Conservation (phyloP, 2,888 invertebrate species). For the Hypomecis atomaria region DNA sequence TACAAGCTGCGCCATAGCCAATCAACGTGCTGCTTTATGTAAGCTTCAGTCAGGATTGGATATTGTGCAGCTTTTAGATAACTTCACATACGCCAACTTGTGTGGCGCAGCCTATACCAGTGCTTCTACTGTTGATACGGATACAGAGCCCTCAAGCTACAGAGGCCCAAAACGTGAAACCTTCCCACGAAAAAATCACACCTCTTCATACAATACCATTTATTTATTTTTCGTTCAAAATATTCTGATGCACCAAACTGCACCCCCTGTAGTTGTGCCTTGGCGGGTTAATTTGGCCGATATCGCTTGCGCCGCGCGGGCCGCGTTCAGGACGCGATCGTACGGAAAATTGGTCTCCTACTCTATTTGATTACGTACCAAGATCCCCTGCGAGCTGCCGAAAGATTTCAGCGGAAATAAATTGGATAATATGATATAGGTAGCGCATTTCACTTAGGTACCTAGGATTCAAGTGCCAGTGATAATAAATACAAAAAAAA, state of each 20-base stretch:
- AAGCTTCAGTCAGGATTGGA: no score
- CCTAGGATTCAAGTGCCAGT: neutral
- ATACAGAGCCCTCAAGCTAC: no score
- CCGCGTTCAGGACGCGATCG: conserved; percentile 62
- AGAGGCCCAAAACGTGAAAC: no score
- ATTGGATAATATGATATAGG: conserved; percentile 58
- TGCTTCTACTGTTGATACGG: no score
- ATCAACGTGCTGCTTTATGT: no score
- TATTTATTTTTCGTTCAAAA: conserved; percentile 3
- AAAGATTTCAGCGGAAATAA: conserved; percentile 59
- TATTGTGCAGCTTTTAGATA: no score
- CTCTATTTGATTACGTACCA: conserved; percentile 76
- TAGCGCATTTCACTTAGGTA: conserved; percentile 8
- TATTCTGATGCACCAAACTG: conserved; percentile 34
- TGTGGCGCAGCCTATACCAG: no score
- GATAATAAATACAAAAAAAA: neutral
- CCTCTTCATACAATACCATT: no score
- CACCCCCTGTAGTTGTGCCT: conserved; percentile 58
- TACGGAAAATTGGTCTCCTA: conserved; percentile 79
- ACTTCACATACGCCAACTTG: no score
- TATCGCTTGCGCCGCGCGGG: conserved; percentile 62
- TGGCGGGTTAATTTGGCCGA: conserved; percentile 75
- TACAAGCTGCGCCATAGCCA: no score
- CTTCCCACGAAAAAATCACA: no score
- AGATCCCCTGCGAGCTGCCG: conserved; percentile 66